Evolutionary conservation across 2,888 invertebrate genomes (phyloP).

Genomic region (Andricus quercusramuli): DNA sequence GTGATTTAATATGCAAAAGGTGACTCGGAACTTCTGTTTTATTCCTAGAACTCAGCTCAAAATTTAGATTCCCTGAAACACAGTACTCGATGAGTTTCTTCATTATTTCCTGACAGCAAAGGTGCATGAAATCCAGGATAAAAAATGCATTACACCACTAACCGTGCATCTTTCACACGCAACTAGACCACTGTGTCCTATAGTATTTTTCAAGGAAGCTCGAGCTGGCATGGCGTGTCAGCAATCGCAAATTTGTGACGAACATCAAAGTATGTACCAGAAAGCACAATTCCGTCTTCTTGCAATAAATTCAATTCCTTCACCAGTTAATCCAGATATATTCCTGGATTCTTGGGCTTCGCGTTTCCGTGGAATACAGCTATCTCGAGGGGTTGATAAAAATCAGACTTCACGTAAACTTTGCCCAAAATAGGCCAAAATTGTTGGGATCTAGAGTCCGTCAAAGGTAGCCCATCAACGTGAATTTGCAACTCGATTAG

Average conservation of each 20-base stretch:
- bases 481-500: too few relatives aligned
- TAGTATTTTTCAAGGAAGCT: too few relatives aligned
- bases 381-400: slow-evolving; percentile 52
- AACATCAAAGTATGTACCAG: slow-evolving; percentile 45
- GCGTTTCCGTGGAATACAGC: slow-evolving; percentile 54
- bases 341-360: slow-evolving; percentile 51
- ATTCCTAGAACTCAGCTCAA: too few relatives aligned
- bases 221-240: too few relatives aligned
- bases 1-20: too few relatives aligned
- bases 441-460: slow-evolving; percentile 47
- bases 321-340: slow-evolving; percentile 52
- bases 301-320: slow-evolving; percentile 51
- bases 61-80: too few relatives aligned
- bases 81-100: too few relatives aligned
- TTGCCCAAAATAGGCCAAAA: slow-evolving; percentile 56
- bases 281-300: slow-evolving; percentile 49
- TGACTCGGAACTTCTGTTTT: too few relatives aligned
- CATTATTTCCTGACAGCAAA: not conserved
- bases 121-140: slow-evolving; percentile 22
- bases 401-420: slow-evolving; percentile 47
- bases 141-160: slow-evolving; percentile 45
- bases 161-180: too few relatives aligned
- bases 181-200: too few relatives aligned
- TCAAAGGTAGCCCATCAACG: slow-evolving; percentile 30
- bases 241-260: slow-evolving; percentile 49